These are phyloP conservation scores for Apis dorsata DNA, from an alignment of 1,140 invertebrate genomes.

Conservation along the genomic window DNA sequence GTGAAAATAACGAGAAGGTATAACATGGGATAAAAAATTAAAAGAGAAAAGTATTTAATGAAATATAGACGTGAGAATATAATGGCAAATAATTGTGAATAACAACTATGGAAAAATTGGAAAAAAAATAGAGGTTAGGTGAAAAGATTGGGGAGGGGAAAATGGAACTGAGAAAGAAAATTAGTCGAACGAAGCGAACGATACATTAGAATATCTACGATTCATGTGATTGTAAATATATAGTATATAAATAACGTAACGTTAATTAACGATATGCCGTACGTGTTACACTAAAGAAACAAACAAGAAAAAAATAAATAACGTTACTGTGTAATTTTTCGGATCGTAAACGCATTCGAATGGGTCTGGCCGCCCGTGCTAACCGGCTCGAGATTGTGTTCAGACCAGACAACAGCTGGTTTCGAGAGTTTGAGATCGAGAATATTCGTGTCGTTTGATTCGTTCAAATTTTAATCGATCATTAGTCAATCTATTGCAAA, in stretches of 20 bases:
- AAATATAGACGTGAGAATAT: background rate
- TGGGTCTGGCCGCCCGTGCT: slow-evolving; percentile 79
- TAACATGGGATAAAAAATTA: background rate
- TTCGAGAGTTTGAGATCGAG: background rate
- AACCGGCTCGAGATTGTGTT: slow-evolving; percentile 66
- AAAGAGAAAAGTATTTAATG: background rate
- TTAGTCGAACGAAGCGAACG: slow-evolving; percentile 69
- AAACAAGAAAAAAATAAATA: slow-evolving; percentile 67
- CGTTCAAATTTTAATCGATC: background rate
- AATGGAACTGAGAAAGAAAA: slow-evolving; percentile 32
- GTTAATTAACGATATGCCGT: slow-evolving; percentile 79
- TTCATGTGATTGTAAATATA: slow-evolving; percentile 81
- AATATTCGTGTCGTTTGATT: background rate
- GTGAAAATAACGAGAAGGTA: background rate
- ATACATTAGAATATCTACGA: slow-evolving; percentile 78
- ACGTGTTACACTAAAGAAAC: slow-evolving; percentile 77
- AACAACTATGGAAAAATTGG: slow-evolving; percentile 20
- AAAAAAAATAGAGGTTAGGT: background rate
- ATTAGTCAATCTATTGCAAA: background rate
- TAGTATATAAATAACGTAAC: slow-evolving; percentile 80
- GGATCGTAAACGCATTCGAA: slow-evolving; percentile 73
- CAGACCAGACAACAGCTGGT: background rate
- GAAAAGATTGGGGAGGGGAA: background rate
- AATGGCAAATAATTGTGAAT: slow-evolving; percentile 31
- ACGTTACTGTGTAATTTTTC: slow-evolving; percentile 78